These are phyloP conservation scores for Stigmatopora nigra DNA, from an alignment of 2,113 vertebrate genomes.

Conservation along the genomic window DNA sequence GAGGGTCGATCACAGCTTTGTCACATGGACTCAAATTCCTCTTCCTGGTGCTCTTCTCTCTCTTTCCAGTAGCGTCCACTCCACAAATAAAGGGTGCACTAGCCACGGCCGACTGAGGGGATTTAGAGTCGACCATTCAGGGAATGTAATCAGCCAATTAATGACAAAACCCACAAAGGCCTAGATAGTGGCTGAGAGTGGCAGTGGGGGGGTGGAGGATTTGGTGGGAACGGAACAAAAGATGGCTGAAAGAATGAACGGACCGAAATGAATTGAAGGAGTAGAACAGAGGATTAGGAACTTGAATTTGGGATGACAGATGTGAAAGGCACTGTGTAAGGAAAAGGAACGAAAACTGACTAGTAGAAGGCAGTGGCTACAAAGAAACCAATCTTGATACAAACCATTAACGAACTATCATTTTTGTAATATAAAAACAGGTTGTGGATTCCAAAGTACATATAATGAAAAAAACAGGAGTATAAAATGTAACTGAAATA, in stretches of 20 bases:
- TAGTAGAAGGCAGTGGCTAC: constrained; percentile 28
- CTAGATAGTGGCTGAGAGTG: constrained; percentile 51
- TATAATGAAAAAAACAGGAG: background rate
- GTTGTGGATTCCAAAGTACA: background rate
- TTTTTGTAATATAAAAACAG: background rate
- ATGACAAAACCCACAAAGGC: constrained; percentile 66
- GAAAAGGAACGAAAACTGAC: constrained; percentile 48
- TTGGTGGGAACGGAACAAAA: constrained; percentile 16
- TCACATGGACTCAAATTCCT: constrained; percentile 52
- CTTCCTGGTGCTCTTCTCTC: constrained; percentile 13
- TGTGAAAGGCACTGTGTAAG: constrained; percentile 32
- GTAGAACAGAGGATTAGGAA: constrained; percentile 43
- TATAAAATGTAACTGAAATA: background rate
- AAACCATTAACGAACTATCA: background rate
- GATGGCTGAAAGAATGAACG: constrained; percentile 24
- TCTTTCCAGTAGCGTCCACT: constrained; percentile 45
- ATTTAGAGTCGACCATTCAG: constrained; percentile 70
- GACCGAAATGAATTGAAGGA: constrained; percentile 8
- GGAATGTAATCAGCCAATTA: constrained; percentile 70
- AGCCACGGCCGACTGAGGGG: constrained; percentile 56
- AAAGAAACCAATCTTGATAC: constrained; percentile 5
- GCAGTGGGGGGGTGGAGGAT: background rate
- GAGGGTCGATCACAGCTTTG: constrained; percentile 48
- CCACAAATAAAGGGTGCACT: constrained; percentile 53
- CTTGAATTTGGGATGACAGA: constrained; percentile 45